Conservation (phyloP, 2,888 invertebrate species). For the Drosophila affinis region DNA sequence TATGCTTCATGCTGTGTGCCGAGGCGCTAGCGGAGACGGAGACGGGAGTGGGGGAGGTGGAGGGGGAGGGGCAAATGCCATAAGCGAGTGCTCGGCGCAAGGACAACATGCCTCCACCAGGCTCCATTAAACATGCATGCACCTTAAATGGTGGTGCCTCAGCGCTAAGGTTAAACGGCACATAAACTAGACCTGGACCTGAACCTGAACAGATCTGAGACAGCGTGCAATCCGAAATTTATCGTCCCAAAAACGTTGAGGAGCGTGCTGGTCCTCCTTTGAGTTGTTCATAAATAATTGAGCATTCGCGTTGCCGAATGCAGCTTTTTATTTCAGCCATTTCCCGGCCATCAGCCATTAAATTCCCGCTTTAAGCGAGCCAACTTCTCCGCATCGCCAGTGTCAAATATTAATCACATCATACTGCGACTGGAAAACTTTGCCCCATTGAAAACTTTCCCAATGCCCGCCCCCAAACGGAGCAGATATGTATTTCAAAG, state of each 20-base stretch:
- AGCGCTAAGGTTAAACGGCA: constrained; percentile 76
- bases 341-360: constrained; percentile 7
- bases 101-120: constrained; percentile 38
- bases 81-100: constrained; percentile 31
- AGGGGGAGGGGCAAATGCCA: constrained; percentile 36
- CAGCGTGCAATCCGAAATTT: constrained; percentile 44
- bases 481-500: not conserved
- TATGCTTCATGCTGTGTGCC: constrained; percentile 39
- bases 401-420: constrained; percentile 63
- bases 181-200: constrained; percentile 64
- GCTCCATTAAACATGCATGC: constrained; percentile 74
- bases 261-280: constrained; percentile 48
- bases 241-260: constrained; percentile 50
- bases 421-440: constrained; percentile 42
- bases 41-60: not conserved
- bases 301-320: constrained; percentile 44
- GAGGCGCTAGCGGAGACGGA: constrained; percentile 4
- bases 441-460: constrained; percentile 64
- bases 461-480: constrained; percentile 1
- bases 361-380: constrained; percentile 29
- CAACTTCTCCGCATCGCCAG: constrained; percentile 26
- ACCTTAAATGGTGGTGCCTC: constrained; percentile 70
- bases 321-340: constrained; percentile 35
- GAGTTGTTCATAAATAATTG: constrained; percentile 64
- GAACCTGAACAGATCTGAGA: constrained; percentile 12